Evolutionary conservation across 2,888 invertebrate genomes (phyloP).

Genomic region (Urechis unicinctus): DNA sequence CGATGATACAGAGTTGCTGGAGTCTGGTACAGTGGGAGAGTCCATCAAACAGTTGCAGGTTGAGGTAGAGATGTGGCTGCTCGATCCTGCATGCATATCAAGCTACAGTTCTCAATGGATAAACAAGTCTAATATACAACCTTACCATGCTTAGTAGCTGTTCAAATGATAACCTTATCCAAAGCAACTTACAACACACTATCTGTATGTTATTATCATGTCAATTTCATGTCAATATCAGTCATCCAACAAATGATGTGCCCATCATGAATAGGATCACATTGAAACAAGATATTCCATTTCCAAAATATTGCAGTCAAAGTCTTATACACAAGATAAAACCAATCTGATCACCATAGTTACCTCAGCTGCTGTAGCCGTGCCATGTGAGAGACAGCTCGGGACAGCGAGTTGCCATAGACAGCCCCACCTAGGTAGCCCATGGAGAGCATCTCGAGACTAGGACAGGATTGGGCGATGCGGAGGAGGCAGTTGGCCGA

Average conservation of each 20-base stretch:
- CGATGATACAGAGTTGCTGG: slow-evolving; percentile 35
- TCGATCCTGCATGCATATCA: slow-evolving; percentile 28
- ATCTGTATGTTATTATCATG: too few relatives aligned
- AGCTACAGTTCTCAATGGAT: too few relatives aligned
- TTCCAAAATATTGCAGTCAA: neutral
- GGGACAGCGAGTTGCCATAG: slow-evolving; percentile 23
- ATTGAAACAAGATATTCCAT: neutral
- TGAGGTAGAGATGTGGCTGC: slow-evolving; percentile 35
- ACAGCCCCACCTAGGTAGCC: slow-evolving; percentile 30
- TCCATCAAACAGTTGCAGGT: slow-evolving; percentile 30
- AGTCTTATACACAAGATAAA: neutral
- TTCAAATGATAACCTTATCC: too few relatives aligned
- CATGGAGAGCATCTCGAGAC: slow-evolving; percentile 27
- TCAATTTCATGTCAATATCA: too few relatives aligned
- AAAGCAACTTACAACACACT: too few relatives aligned
- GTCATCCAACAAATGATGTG: too few relatives aligned
- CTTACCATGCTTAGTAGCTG: too few relatives aligned
- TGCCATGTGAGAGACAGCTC: slow-evolving; percentile 25
- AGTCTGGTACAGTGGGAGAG: slow-evolving; percentile 27
- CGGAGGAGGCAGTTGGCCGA: slow-evolving; percentile 24
- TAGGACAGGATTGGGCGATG: slow-evolving; percentile 27
- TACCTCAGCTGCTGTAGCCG: slow-evolving; percentile 32
- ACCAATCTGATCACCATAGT: too few relatives aligned
- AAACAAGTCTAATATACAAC: too few relatives aligned
- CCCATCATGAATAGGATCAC: too few relatives aligned